phyloP scores from a whole-genome alignment of 2,113 vertebrate genomes.

The Orycteropus afer region DNA sequence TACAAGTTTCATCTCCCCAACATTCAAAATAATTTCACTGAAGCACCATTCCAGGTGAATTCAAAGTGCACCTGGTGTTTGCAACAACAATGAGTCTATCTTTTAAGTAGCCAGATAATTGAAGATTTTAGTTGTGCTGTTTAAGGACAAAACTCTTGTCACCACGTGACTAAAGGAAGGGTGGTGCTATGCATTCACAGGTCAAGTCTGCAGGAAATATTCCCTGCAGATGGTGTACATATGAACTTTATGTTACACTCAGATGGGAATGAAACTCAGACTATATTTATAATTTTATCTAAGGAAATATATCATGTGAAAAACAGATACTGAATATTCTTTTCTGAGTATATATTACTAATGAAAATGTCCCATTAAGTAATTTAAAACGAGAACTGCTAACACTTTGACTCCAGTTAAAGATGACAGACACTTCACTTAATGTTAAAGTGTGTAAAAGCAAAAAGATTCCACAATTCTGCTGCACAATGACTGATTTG shows the following conservation, averaged over 20 bases:
- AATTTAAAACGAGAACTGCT: background rate
- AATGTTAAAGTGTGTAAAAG: background rate
- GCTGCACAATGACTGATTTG: background rate
- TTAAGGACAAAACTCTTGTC: background rate
- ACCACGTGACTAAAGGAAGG: background rate
- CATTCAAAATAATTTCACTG: background rate
- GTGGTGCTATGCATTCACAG: background rate
- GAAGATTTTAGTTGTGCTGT: background rate
- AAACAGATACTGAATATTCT: background rate
- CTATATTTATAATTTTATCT: constrained; percentile 28
- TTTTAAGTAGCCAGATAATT: background rate
- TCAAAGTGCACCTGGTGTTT: background rate
- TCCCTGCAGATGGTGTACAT: background rate
- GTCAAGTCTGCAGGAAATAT: background rate
- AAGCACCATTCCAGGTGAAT: constrained; percentile 3
- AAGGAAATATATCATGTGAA: constrained; percentile 9
- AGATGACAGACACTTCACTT: background rate
- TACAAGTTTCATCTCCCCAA: background rate
- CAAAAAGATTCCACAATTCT: background rate
- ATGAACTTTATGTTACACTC: constrained; percentile 35
- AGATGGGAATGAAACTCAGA: constrained; percentile 49
- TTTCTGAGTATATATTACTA: background rate
- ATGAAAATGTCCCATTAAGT: constrained; percentile 8
- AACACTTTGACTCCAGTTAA: background rate
- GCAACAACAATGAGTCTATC: background rate